Percentiles rank a stretch among this genome's conserved stretches.
Evolutionary conservation across 2,113 vertebrate genomes (phyloP).

Genomic region (Procavia capensis): DNA sequence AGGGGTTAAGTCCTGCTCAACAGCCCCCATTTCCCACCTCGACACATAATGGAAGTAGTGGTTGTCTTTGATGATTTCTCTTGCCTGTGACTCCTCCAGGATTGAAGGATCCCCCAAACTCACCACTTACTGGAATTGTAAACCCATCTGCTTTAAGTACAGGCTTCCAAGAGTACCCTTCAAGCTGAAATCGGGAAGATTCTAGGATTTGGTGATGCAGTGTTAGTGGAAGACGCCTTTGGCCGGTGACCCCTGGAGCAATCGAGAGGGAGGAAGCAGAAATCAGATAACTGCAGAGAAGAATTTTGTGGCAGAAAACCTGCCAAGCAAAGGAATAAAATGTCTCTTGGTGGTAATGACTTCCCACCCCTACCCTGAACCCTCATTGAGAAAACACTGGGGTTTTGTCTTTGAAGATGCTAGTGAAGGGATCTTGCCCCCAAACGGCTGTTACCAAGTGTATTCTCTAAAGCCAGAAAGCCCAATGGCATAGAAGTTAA

Average conservation of each 20-base stretch:
- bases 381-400: not conserved
- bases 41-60: not conserved
- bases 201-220: not conserved
- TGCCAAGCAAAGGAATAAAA: not conserved
- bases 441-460: too few relatives aligned
- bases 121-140: not conserved
- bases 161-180: not conserved
- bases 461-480: too few relatives aligned
- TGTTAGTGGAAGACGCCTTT: not conserved
- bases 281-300: not conserved
- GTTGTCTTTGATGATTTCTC: not conserved
- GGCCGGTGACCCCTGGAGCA: not conserved
- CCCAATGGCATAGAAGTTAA: too few relatives aligned
- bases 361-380: not conserved
- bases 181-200: not conserved
- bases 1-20: too few relatives aligned
- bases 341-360: not conserved
- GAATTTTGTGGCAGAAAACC: not conserved
- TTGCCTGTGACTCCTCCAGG: not conserved
- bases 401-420: not conserved
- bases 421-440: not conserved
- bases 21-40: not conserved
- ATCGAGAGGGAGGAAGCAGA: not conserved
- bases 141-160: not conserved
- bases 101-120: slow-evolving; percentile 3